Evolutionary conservation across 2,888 invertebrate species (phyloP).

Genomic region (Sarcophaga rosellei): DNA sequence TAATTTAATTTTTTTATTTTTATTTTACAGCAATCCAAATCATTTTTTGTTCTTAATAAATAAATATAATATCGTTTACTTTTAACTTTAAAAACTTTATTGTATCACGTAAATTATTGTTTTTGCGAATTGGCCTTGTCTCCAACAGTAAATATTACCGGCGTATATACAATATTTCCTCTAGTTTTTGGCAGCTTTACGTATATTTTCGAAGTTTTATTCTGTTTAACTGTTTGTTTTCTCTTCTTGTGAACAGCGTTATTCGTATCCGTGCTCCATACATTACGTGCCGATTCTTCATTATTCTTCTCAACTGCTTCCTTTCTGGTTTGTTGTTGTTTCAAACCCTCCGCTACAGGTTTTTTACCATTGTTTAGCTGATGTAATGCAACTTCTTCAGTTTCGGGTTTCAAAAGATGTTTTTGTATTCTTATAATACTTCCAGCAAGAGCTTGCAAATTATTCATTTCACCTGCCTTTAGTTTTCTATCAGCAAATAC

Average conservation of each 20-base stretch:
- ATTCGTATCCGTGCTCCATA: constrained; percentile 70
- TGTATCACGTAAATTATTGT: constrained; percentile 32
- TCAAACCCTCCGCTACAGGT: background rate
- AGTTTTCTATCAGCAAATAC: constrained; percentile 55
- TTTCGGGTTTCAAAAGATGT: constrained; percentile 53
- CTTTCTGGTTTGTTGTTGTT: background rate
- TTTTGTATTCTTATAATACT: constrained; percentile 41
- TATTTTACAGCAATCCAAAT: background rate
- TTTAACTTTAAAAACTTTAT: constrained; percentile 6
- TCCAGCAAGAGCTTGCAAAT: background rate
- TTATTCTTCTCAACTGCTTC: background rate
- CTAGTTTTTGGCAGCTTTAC: constrained; percentile 11
- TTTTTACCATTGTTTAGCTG: background rate
- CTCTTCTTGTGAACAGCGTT: constrained; percentile 70
- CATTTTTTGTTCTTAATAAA: constrained; percentile 46
- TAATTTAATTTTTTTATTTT: background rate
- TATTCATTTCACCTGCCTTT: background rate
- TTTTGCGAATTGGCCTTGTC: background rate
- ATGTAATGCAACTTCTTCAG: constrained; percentile 14
- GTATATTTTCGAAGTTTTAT: constrained; percentile 11
- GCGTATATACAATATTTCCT: too few relatives aligned
- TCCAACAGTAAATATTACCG: too few relatives aligned
- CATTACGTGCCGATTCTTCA: constrained; percentile 8
- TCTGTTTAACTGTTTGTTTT: constrained; percentile 61
- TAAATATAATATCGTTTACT: background rate